Conservation (phyloP, 2,888 invertebrate species). For the Notocelia uddmanniana region DNA sequence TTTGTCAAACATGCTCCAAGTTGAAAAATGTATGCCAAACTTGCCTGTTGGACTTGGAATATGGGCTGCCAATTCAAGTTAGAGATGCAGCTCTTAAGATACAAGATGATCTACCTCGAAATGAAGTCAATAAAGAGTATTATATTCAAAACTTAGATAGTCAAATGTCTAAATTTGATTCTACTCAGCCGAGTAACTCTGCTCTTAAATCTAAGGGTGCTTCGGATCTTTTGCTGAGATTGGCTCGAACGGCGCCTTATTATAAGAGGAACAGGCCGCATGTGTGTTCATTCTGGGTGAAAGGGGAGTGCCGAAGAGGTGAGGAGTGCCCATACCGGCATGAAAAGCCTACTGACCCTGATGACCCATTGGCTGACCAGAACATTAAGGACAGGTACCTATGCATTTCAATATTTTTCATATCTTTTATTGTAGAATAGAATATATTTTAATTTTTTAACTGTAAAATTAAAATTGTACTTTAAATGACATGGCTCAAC, state of each 20-base stretch:
- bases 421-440: too few species aligned
- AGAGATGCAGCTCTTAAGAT: slow-evolving; percentile 96
- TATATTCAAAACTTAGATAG: slow-evolving; percentile 96
- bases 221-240: slow-evolving; percentile 92
- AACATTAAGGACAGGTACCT: slow-evolving; percentile 94
- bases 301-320: slow-evolving; percentile 97
- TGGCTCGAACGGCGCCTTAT: slow-evolving; percentile 97
- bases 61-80: slow-evolving; percentile 95
- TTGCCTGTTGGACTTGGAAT: slow-evolving; percentile 96
- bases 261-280: slow-evolving; percentile 98
- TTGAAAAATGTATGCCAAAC: slow-evolving; percentile 98
- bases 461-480: too few species aligned
- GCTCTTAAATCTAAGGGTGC: slow-evolving; percentile 91
- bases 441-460: too few species aligned
- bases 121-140: slow-evolving; percentile 97
- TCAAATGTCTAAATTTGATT: slow-evolving; percentile 86
- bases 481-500: too few species aligned
- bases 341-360: slow-evolving; percentile 98
- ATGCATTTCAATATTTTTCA: not conserved
- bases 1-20: slow-evolving; percentile 98
- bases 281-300: slow-evolving; percentile 99
- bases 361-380: slow-evolving; percentile 98
- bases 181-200: slow-evolving; percentile 85
- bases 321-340: slow-evolving; percentile 99
- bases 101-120: slow-evolving; percentile 95